Evolutionary conservation across 2,113 vertebrate genomes (phyloP), one percentile per base, ranked within the genome.

Genomic region (Urocynchramus pylzowi): DNA sequence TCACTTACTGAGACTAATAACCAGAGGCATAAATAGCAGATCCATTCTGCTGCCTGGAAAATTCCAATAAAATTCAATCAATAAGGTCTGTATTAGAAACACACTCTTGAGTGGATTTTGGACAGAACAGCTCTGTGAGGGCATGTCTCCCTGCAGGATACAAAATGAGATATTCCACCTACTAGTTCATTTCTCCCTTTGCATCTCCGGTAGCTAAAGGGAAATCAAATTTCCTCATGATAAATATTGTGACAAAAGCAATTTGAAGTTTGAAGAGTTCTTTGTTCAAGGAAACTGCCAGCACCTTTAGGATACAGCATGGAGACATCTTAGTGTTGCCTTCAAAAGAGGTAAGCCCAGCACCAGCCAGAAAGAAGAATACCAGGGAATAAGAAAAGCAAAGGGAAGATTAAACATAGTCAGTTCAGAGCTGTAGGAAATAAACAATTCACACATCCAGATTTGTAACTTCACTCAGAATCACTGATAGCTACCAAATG

Each of bases 171-270:
- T 87, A 96, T 97, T 94, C 88, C 71, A 84, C 75, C 75, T 93
- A 35, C 90, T 84, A 84, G 67, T 91, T 96, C 42, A 6, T 93
- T 96, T 95, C 95, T 96, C 83, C 95, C 89, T 95, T 92, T 78
- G 93, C 80, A 93, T 96, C 93, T 90, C 54, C 1, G 3, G 67
- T 79, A 87, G 90, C 95, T 94, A 69, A 97, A 97, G 87, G 93
- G 91, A 96, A 97, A 96, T 96, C 92, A 94, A 63, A 94, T 96
- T 61, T 96, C 75, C 91, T 93, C 47, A 35, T 91, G 87, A 94
- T 96, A 96, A 96, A 89, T 93, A 93, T 89, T 90, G 85, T 96
- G 92, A 87, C 86, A 94, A 96, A 96, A 93, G 69, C 87, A 96
- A 95, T 97, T 89, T 96, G 82, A 90, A 96, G 95, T 90, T 96